Evolutionary conservation across 1,140 invertebrate species (phyloP).

Genomic region (Probaryconus sp.): DNA sequence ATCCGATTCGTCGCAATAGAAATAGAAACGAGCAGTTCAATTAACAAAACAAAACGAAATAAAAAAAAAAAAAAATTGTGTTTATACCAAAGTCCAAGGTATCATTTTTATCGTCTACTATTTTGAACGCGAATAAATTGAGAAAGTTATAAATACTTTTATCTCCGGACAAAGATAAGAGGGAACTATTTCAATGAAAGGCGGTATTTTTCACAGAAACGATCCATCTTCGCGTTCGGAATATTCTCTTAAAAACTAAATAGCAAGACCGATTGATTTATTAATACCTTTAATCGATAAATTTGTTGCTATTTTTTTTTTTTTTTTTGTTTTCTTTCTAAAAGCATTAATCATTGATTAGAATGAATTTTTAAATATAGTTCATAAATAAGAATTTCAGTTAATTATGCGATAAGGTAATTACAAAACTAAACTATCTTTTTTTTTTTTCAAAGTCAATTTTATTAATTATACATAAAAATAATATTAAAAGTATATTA

Average conservation of each 20-base stretch:
- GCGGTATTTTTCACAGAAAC: background rate
- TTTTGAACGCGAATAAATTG: slow-evolving; percentile 17
- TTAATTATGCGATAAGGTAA: no score
- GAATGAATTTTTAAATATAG: no score
- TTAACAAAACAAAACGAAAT: slow-evolving; percentile 22
- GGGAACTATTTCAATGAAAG: background rate
- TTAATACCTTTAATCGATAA: slow-evolving; percentile 24
- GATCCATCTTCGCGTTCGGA: slow-evolving; percentile 14
- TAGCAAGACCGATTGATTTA: slow-evolving; percentile 14
- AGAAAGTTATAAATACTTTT: slow-evolving; percentile 22
- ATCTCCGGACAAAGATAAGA: slow-evolving; percentile 3
- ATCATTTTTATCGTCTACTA: slow-evolving; percentile 2
- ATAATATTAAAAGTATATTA: no score
- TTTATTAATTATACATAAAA: no score
- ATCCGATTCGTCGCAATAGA: slow-evolving; percentile 16
- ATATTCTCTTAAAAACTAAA: slow-evolving; percentile 25
- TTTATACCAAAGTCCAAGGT: slow-evolving; percentile 4
- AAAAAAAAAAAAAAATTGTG: no score
- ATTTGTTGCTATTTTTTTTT: no score
- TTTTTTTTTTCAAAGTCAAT: no score
- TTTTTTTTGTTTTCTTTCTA: no score
- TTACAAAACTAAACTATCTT: no score
- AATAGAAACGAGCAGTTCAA: slow-evolving; percentile 20
- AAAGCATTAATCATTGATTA: no score
- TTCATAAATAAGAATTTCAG: no score